A percentile compares a stretch with the other conserved stretches of the same genome.
These are phyloP conservation scores for Lynx canadensis DNA, from an alignment of 2,113 vertebrate species.

Conservation along the genomic window DNA sequence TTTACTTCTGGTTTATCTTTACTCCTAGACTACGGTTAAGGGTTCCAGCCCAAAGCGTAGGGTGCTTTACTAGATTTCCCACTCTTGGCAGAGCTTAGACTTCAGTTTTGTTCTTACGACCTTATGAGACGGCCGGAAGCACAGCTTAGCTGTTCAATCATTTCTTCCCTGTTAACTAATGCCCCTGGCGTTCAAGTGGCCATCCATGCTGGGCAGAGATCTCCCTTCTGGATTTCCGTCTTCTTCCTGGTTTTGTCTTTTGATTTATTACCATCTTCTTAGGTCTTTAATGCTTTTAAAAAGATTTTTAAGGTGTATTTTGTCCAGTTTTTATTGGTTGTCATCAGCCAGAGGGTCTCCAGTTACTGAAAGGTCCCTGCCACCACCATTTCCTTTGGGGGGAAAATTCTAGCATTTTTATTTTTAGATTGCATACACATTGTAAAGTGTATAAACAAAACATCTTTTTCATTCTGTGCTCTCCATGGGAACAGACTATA, in stretches of 20 bases:
- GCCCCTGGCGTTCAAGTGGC: background rate
- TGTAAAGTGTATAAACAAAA: background rate
- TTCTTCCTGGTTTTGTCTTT: background rate
- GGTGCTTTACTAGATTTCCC: background rate
- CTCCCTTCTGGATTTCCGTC: background rate
- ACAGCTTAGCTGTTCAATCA: background rate
- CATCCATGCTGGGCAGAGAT: background rate
- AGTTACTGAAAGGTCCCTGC: background rate
- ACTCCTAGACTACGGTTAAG: background rate
- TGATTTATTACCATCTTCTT: background rate
- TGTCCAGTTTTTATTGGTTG: background rate
- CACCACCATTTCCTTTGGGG: slow-evolving; percentile 33
- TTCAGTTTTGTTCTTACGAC: background rate
- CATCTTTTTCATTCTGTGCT: background rate
- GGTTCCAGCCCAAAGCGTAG: background rate
- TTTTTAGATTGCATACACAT: background rate
- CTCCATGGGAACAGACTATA: background rate
- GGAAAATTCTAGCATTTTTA: background rate
- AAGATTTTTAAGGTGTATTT: background rate
- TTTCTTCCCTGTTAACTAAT: slow-evolving; percentile 2
- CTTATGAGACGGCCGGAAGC: background rate
- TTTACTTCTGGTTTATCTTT: slow-evolving; percentile 38
- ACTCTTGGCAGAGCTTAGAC: background rate
- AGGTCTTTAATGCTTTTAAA: background rate
- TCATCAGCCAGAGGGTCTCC: background rate